Base-by-base conservation (phyloP, 2,888 invertebrate species). In the Rhingia rostrata region DNA sequence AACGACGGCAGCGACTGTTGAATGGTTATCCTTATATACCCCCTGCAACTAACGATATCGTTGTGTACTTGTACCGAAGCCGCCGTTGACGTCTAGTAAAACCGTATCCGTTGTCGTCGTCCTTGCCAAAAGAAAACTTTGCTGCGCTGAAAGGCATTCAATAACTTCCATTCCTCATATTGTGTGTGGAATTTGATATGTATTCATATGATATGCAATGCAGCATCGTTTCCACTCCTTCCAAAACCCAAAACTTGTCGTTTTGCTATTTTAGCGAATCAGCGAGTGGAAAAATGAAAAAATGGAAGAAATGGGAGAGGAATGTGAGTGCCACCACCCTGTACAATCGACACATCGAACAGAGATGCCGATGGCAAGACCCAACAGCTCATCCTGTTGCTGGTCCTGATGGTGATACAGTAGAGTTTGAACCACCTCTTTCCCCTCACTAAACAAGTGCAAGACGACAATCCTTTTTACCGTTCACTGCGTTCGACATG, bases 251-350 rank as follows among this genome's bases (percentile, higher is more conserved):
- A 67, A 7, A 63, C 43, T 47, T 47, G 54, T 80, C 77, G 66
- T 77, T 83, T 82, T 75, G 84, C 66, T 75, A 84, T 84, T 84
- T 84, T 79, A 84, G 74, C 74, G 70, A 84, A 84, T 84, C 84
- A 84, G 70, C 61, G 79, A 83, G 69, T 67, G 56, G 64, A 67
- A 69, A 51, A 72, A 79, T 12, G 63, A 35, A 22, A 41, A 54
- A 35, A 47, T 22, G 22, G 22, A 22, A 22, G 22, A 22, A 22
- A 22, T 22, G 22, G 22, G 49, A 63, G 2, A 63, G 2, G 6
- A 39, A 39, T 33, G 9, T n/a, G 14, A 14, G 7, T 39, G 12
- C 37, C 43, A 70, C 47, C 22, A 22, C 22, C 22, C 22, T 22
- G 22, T 22, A 77, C 77, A 72, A 66, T 77, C 72, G 82, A 67